Percentiles rank a stretch among this genome's conserved stretches.
phyloP scores from a whole-genome alignment of 2,888 invertebrate genomes.

The Hypomecis atomaria region DNA sequence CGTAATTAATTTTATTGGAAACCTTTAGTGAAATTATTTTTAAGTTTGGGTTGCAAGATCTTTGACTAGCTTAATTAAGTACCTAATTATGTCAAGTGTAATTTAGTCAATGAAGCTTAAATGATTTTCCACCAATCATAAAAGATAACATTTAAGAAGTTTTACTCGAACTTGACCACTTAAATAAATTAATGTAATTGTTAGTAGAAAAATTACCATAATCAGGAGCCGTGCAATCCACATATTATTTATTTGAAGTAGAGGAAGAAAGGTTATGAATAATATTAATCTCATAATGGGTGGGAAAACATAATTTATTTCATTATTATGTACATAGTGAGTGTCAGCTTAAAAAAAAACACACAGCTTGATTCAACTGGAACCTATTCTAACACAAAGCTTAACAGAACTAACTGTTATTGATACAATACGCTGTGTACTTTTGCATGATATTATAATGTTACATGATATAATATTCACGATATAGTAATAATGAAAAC shows the following conservation, averaged over 20 bases:
- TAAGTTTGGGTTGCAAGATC: too few relatives aligned
- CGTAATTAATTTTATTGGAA: slow-evolving; percentile 33
- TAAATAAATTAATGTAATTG: background rate
- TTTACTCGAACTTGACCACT: background rate
- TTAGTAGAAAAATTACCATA: background rate
- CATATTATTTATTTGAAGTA: background rate
- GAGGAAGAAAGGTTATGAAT: slow-evolving; percentile 5
- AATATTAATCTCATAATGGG: slow-evolving; percentile 46
- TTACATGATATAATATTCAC: slow-evolving; percentile 3
- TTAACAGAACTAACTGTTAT: slow-evolving; percentile 50
- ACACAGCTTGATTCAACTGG: slow-evolving; percentile 59
- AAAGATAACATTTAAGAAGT: background rate
- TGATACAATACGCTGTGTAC: slow-evolving; percentile 61
- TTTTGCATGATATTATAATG: slow-evolving; percentile 51
- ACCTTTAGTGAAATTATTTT: background rate
- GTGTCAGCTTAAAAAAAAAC: slow-evolving; percentile 61
- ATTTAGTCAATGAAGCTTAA: too few relatives aligned
- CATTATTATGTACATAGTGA: slow-evolving; percentile 76
- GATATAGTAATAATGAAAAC: slow-evolving; percentile 43
- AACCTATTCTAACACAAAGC: slow-evolving; percentile 64
- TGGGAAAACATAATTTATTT: slow-evolving; percentile 81
- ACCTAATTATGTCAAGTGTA: too few relatives aligned
- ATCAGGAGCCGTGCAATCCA: background rate
- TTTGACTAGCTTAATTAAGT: too few relatives aligned
- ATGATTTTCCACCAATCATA: too few relatives aligned